Evolutionary conservation across 2,113 vertebrate species (phyloP).

Genomic region (Archilochus colubris): DNA sequence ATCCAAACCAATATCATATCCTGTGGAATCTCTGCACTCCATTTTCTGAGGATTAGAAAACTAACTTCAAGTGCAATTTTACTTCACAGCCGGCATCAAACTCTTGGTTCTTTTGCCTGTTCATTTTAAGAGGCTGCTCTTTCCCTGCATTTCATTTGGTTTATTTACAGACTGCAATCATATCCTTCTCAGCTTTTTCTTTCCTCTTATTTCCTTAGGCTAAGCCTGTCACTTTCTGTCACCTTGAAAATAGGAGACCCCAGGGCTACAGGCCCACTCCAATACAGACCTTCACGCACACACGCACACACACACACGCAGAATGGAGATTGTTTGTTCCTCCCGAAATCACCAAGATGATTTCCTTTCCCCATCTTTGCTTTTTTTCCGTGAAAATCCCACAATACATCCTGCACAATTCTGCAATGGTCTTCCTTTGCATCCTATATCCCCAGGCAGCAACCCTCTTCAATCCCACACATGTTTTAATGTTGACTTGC

Average conservation of each 20-base stretch:
- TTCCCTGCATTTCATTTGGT: background rate
- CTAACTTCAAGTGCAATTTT: no score
- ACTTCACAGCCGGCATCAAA: no score
- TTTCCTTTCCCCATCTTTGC: background rate
- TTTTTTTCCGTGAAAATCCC: background rate
- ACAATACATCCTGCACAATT: background rate
- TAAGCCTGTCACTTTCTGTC: background rate
- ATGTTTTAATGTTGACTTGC: background rate
- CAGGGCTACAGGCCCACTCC: background rate
- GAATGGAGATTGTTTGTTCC: background rate
- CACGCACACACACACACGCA: rapidly evolving
- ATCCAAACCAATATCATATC: background rate
- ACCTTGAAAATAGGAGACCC: background rate
- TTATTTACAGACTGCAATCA: background rate
- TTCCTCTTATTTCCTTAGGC: background rate
- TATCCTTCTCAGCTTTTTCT: background rate
- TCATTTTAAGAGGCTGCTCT: background rate
- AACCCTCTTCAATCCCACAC: rapidly evolving
- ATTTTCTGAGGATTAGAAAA: no score
- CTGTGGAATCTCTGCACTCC: background rate
- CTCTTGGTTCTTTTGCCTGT: background rate
- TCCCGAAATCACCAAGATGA: background rate
- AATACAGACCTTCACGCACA: background rate
- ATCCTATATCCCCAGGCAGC: background rate
- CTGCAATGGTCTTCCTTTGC: background rate